Percentiles rank a stretch among this genome's conserved stretches.
Evolutionary conservation across 2,797 vertebrate genomes (phyloP).

Genomic region (Aldrovandia affinis): DNA sequence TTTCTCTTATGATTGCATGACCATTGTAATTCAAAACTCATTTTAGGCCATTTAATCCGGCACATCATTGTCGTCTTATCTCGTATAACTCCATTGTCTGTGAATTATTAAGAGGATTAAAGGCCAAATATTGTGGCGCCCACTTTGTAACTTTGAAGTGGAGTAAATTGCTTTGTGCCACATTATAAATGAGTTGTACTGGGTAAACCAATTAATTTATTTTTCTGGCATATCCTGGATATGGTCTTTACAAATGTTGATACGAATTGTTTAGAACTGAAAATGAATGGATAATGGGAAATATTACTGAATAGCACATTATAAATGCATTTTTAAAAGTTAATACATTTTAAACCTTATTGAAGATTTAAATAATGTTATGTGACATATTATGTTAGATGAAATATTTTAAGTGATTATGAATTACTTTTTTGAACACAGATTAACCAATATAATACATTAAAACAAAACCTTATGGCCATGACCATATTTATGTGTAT

Average conservation of each 20-base stretch:
- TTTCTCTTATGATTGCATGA: constrained; percentile 2
- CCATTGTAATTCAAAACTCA: constrained; percentile 16
- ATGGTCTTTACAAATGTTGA: background rate
- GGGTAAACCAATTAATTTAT: background rate
- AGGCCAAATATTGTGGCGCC: background rate
- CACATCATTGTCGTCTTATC: constrained; percentile 8
- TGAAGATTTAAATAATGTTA: background rate
- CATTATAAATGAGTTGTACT: constrained; percentile 1
- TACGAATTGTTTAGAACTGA: background rate
- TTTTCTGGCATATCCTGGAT: background rate
- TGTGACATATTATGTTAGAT: no score
- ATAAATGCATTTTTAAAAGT: background rate
- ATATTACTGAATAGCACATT: background rate
- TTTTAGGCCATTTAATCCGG: constrained; percentile 9
- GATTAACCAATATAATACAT: background rate
- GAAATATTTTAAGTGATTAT: background rate
- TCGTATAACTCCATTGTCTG: background rate
- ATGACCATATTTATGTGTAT: no score
- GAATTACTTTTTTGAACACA: background rate
- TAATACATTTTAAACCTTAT: background rate
- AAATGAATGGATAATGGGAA: background rate
- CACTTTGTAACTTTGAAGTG: background rate
- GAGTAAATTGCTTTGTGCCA: background rate
- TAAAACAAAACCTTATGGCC: background rate
- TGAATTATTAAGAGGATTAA: constrained; percentile 5